Conservation (phyloP, 53 echinoderm and acorn worm species). For the Apostichopus leukothele region DNA sequence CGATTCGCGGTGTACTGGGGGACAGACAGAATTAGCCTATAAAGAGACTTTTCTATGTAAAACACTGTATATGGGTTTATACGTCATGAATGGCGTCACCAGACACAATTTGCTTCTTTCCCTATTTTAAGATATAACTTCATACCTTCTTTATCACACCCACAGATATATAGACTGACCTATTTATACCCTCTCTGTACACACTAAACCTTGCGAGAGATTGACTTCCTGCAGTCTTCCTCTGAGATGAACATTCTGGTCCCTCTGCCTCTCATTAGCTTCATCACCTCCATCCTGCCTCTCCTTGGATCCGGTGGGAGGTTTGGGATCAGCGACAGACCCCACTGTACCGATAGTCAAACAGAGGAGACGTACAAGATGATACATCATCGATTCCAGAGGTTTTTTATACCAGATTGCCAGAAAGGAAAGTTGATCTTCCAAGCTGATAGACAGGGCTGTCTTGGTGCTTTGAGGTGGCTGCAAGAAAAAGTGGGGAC, state of each 20-base stretch:
- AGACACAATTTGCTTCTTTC: no score
- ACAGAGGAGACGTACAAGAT: neutral
- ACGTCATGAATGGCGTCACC: no score
- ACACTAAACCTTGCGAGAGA: no score
- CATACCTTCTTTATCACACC: no score
- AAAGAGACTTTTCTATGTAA: no score
- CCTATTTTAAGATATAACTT: no score
- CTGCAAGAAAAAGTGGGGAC: constrained; percentile 13
- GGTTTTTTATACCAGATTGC: neutral
- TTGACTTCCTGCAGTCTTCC: no score
- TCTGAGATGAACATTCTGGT: neutral
- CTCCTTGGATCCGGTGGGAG: neutral
- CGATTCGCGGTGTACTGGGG: no score
- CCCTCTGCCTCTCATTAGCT: neutral
- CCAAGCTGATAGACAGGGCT: constrained; percentile 3
- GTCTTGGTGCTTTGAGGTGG: constrained; percentile 24
- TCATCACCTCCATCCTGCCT: neutral
- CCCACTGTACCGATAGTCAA: neutral
- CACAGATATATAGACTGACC: no score
- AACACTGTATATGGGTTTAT: no score
- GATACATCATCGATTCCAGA: neutral
- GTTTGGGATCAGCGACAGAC: neutral
- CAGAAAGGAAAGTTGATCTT: constrained; percentile 7
- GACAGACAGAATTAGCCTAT: no score
- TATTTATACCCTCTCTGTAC: no score